These are phyloP conservation scores for Rhaphigaster nebulosa DNA, from an alignment of 2,888 invertebrate genomes.

Conservation along the genomic window DNA sequence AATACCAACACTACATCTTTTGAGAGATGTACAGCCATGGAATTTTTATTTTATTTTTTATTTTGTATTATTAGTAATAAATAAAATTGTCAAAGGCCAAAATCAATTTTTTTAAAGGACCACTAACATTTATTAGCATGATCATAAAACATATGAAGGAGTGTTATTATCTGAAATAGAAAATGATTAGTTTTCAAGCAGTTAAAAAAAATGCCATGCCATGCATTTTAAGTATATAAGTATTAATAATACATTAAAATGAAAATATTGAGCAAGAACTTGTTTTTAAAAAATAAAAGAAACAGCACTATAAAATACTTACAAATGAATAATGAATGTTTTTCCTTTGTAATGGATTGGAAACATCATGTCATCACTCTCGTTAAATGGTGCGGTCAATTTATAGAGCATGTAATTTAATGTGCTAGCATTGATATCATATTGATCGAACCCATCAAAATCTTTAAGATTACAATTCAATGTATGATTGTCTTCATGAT, in stretches of 20 bases:
- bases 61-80: neutral
- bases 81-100: neutral
- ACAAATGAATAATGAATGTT: slow-evolving; percentile 12
- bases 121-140: neutral
- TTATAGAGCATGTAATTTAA: slow-evolving; percentile 26
- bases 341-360: slow-evolving; percentile 38
- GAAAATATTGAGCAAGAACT: neutral
- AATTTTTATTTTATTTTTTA: neutral
- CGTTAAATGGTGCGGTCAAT: neutral
- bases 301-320: neutral
- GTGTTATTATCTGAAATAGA: neutral
- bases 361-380: neutral
- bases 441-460: slow-evolving; percentile 43
- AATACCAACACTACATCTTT: neutral
- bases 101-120: neutral
- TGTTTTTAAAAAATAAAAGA: neutral
- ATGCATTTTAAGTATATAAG: neutral
- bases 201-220: neutral
- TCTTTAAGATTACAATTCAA: neutral
- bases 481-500: neutral
- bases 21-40: neutral
- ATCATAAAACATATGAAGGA: neutral
- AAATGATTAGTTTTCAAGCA: neutral
- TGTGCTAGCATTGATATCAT: neutral
- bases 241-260: neutral